A percentile compares a stretch with the other conserved stretches of the same genome.
These are phyloP conservation scores for Progne subis DNA, from an alignment of 2,113 vertebrate species.

Conservation along the genomic window DNA sequence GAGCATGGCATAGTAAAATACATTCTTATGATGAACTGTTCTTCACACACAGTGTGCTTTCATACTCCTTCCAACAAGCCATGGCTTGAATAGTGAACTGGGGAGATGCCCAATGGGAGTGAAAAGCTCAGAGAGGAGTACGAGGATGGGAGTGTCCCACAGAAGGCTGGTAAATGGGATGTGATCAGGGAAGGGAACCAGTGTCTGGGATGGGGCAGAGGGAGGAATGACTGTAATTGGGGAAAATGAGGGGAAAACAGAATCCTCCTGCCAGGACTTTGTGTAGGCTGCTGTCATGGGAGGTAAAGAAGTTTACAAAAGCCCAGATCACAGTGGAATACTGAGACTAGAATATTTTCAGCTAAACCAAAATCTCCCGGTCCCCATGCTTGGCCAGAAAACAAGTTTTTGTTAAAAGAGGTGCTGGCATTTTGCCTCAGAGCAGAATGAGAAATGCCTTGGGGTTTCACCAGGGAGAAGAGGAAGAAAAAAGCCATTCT, in stretches of 20 bases:
- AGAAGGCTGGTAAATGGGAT: neutral
- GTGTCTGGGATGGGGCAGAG: neutral
- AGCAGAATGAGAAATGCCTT: neutral
- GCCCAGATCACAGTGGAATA: neutral
- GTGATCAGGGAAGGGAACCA: neutral
- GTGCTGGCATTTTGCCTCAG: neutral
- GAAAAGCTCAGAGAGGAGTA: neutral
- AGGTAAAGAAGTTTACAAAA: neutral
- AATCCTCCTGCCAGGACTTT: neutral
- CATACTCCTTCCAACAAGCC: neutral
- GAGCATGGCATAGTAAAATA: neutral
- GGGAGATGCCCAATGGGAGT: neutral
- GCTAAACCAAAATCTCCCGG: neutral
- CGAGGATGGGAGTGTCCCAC: neutral
- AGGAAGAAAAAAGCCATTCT: neutral
- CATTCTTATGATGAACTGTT: neutral
- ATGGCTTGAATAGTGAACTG: too few relatives aligned
- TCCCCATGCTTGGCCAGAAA: neutral
- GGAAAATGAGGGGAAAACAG: neutral
- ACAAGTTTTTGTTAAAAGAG: conserved; percentile 20
- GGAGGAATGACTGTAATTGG: fast-evolving
- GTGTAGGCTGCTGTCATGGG: neutral
- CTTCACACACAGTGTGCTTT: neutral
- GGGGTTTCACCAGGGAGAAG: neutral
- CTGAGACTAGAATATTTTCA: neutral